A percentile compares a stretch with the other conserved stretches of the same genome.
These are phyloP conservation scores for Perca fluviatilis DNA, from an alignment of 2,113 vertebrate genomes.

Conservation along the genomic window DNA sequence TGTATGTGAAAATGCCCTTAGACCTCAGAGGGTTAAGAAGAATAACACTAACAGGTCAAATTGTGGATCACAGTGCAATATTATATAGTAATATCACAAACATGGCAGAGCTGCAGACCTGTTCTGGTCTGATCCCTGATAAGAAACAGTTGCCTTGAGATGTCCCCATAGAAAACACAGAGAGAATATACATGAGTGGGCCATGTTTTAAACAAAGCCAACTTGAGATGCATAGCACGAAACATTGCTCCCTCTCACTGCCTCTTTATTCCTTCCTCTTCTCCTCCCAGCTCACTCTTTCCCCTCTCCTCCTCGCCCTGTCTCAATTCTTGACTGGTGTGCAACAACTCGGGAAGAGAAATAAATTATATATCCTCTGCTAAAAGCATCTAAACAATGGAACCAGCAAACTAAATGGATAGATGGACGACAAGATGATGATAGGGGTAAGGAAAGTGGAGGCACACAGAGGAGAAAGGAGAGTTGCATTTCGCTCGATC, in stretches of 20 bases:
- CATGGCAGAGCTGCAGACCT: not conserved
- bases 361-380: constrained; percentile 74
- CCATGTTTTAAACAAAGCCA: constrained; percentile 67
- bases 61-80: not conserved
- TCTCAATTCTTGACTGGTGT: constrained; percentile 54
- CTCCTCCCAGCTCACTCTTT: constrained; percentile 19
- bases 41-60: not conserved
- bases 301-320: constrained; percentile 10
- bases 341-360: constrained; percentile 43
- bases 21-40: not conserved
- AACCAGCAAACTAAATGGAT: constrained; percentile 26
- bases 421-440: constrained; percentile 52
- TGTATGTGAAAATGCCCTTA: too few species aligned
- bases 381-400: constrained; percentile 60
- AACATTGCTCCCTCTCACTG: constrained; percentile 58
- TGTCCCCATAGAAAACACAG: not conserved
- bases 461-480: constrained; percentile 28
- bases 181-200: constrained; percentile 52
- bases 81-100: not conserved
- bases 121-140: not conserved
- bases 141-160: not conserved
- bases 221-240: constrained; percentile 83
- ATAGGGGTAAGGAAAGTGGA: constrained; percentile 22
- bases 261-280: constrained; percentile 50
- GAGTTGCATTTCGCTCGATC: constrained; percentile 16